Base-by-base conservation (phyloP, 2,888 invertebrate genomes). In the Lacanobia wlatinum region DNA sequence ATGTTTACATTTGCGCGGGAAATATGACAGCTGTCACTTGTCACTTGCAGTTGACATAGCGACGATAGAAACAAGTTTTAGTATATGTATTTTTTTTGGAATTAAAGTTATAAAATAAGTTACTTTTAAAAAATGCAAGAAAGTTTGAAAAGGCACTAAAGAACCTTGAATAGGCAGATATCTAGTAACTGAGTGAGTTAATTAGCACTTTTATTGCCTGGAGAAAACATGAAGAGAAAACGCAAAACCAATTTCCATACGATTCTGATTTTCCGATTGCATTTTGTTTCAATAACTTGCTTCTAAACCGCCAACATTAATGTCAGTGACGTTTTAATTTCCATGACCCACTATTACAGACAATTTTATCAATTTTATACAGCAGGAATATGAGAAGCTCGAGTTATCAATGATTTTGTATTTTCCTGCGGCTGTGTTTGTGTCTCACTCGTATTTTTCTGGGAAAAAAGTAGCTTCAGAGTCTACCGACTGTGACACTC, bases 21-120 rank as follows among this genome's bases (percentile, higher is more conserved):
- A 90, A 90, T 88, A 83, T 92, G 93, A 92, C 93, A 92, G 90
- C 91, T 92, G 92, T 91, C 92, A 92, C 85, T 78, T 92, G 91
- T 90, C 90, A 90, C 71, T 85, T 83, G 84, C 83, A 88, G 76
- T 78, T 84, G 86, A 89, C 84, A 86, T 80, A 82, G 72, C 75
- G 78, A 80, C 85, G 74, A 82, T 84, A 75, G 67, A 73, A 70
- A 66, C 53, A 43, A 50, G 9, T 59, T 59, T 50, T 14, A 23
- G 70, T 52, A 38, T 7, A 12, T 14, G 4, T 28, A 34, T 34
- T 34, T 34, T 21, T n/a, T 59, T 59, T 40, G n/a, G 21, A 40
- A 21, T 59, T 58, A 2, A 21, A 21, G 14, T 40, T 40, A 59
- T 8, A 14, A 59, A 59, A 21, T 59, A 40, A 59, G 21, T 58